Percentiles rank a stretch among this genome's conserved stretches.
These are phyloP conservation scores for Brachypalpus laphriformis DNA, from an alignment of 2,888 invertebrate species.

Conservation along the genomic window DNA sequence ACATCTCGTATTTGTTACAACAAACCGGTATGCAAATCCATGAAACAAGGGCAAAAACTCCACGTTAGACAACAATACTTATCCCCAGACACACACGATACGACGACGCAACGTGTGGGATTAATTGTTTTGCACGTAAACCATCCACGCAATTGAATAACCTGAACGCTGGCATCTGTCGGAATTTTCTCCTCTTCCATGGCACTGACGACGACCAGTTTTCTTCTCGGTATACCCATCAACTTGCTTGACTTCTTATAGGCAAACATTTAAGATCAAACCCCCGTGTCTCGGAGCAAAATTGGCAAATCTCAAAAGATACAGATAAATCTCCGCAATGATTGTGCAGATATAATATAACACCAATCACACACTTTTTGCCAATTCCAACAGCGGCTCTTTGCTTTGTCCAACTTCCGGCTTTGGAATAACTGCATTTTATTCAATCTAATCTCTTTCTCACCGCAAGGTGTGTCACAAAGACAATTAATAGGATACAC, in stretches of 20 bases:
- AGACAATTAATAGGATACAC: neutral
- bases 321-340: slow-evolving; percentile 44
- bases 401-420: slow-evolving; percentile 24
- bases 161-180: neutral
- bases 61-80: slow-evolving; percentile 46
- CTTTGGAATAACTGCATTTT: slow-evolving; percentile 17
- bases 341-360: slow-evolving; percentile 44
- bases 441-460: slow-evolving; percentile 33
- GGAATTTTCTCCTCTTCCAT: slow-evolving; percentile 26
- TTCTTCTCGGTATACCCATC: neutral
- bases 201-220: too few relatives aligned
- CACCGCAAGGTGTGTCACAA: slow-evolving; percentile 27
- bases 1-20: slow-evolving; percentile 15
- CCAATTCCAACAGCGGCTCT: neutral
- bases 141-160: slow-evolving; percentile 32
- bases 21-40: slow-evolving; percentile 41
- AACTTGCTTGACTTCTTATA: slow-evolving; percentile 12
- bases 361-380: slow-evolving; percentile 4
- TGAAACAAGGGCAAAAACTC: slow-evolving; percentile 59
- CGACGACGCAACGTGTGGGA: slow-evolving; percentile 33
- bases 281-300: neutral
- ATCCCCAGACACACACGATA: neutral
- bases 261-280: too few relatives aligned
- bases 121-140: slow-evolving; percentile 39
- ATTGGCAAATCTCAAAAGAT: slow-evolving; percentile 17